These are phyloP conservation scores for Micrasema minimum DNA, from an alignment of 1,140 invertebrate species.

Conservation along the genomic window DNA sequence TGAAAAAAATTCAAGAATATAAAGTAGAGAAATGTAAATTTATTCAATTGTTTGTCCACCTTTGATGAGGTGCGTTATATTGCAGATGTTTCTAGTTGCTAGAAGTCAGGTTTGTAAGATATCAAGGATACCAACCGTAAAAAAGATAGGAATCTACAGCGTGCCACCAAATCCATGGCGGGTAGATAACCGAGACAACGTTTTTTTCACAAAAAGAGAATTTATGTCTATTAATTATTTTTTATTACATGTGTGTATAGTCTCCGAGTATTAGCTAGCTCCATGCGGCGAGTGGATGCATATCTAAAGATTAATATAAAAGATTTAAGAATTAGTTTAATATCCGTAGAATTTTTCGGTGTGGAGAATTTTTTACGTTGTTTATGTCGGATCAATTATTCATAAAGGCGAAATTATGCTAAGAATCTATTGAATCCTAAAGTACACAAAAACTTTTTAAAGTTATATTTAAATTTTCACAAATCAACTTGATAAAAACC, in stretches of 20 bases:
- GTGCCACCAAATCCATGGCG: slow-evolving; percentile 25
- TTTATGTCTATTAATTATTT: slow-evolving; percentile 47
- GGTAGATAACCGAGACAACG: slow-evolving; percentile 32
- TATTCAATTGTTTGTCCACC: not conserved
- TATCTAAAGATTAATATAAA: slow-evolving; percentile 14
- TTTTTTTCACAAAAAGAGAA: slow-evolving; percentile 39
- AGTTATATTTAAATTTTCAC: too few relatives aligned
- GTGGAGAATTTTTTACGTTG: not conserved
- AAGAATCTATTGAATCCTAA: not conserved
- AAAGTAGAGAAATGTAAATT: not conserved
- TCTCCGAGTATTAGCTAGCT: slow-evolving; percentile 33
- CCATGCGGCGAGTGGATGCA: slow-evolving; percentile 33
- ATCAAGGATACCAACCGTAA: slow-evolving; percentile 39
- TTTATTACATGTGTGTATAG: slow-evolving; percentile 42
- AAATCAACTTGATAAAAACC: too few relatives aligned
- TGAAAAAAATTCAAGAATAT: too few relatives aligned
- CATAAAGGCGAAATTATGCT: slow-evolving; percentile 1
- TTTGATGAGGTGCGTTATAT: slow-evolving; percentile 3
- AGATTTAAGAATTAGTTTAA: slow-evolving; percentile 9
- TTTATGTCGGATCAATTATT: slow-evolving; percentile 26
- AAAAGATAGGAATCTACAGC: slow-evolving; percentile 34
- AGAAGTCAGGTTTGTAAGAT: not conserved
- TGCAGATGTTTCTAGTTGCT: not conserved
- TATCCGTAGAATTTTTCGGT: not conserved
- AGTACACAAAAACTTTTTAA: too few relatives aligned